These are phyloP conservation scores for Kryptopterus vitreolus DNA, from an alignment of 2,797 vertebrate genomes.

Conservation along the genomic window DNA sequence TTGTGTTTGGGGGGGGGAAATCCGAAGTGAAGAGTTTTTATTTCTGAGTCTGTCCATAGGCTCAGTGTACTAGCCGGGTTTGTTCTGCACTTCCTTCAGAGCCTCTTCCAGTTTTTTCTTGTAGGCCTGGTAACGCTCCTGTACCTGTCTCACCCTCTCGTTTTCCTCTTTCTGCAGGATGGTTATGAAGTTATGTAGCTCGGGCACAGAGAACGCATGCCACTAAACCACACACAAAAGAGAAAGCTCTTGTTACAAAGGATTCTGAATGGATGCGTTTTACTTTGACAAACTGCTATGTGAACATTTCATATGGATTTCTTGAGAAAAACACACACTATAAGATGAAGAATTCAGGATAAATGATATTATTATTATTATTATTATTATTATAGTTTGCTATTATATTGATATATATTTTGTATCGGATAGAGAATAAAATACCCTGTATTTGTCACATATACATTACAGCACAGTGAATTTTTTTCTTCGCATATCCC, in stretches of 20 bases:
- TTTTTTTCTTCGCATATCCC: too few species aligned
- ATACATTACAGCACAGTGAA: too few species aligned
- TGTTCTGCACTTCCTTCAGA: constrained; percentile 79
- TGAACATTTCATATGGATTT: neutral
- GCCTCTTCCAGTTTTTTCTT: constrained; percentile 82
- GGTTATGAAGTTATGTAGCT: constrained; percentile 95
- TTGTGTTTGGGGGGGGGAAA: constrained; percentile 37
- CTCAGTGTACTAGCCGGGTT: constrained; percentile 73
- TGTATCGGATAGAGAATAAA: too few species aligned
- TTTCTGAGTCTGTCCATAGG: constrained; percentile 30
- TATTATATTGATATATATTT: neutral
- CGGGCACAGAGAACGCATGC: constrained; percentile 93
- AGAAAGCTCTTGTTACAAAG: neutral
- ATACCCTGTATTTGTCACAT: too few species aligned
- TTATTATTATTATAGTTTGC: neutral
- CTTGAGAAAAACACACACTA: neutral
- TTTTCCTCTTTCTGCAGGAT: constrained; percentile 91
- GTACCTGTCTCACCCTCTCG: constrained; percentile 85
- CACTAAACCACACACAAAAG: constrained; percentile 72
- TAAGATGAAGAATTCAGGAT: neutral
- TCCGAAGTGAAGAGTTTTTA: constrained; percentile 67
- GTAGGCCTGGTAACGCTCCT: constrained; percentile 82
- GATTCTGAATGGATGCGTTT: neutral
- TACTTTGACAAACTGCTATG: too few species aligned
- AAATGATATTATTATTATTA: neutral